Percentiles rank a stretch among this genome's conserved stretches.
Conservation (phyloP, 1,140 invertebrate species). For the Ctenoplectra terminalis region DNA sequence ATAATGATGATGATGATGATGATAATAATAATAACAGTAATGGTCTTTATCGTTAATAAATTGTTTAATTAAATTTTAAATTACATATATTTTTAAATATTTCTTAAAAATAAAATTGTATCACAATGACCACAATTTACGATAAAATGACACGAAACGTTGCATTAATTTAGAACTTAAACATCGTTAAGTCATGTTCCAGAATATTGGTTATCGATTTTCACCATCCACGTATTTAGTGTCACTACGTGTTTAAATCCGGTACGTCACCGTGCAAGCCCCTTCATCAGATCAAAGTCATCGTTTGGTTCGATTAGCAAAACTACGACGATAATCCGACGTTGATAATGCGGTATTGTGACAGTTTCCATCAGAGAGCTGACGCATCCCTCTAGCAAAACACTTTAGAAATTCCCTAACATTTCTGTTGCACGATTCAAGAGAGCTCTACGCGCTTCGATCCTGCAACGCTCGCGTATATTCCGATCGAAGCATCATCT, state of each 20-base stretch:
- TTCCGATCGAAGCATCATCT: slow-evolving; percentile 6
- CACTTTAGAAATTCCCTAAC: slow-evolving; percentile 4
- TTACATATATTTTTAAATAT: too few relatives aligned
- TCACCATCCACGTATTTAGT: background rate
- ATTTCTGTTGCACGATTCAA: background rate
- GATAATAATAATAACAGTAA: too few relatives aligned
- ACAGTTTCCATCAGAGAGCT: background rate
- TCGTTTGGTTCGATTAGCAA: slow-evolving; percentile 24
- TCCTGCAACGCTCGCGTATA: background rate
- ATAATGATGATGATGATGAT: too few relatives aligned
- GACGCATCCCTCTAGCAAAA: background rate
- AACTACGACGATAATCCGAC: slow-evolving; percentile 10
- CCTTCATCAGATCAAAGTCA: background rate
- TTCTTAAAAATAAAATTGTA: too few relatives aligned
- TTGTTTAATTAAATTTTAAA: too few relatives aligned
- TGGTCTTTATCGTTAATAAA: too few relatives aligned
- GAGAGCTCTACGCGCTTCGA: background rate
- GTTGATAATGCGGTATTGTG: slow-evolving; percentile 7
- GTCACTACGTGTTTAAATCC: background rate
- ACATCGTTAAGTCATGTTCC: background rate
- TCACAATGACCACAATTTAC: background rate
- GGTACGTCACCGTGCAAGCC: background rate
- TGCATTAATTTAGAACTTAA: too few relatives aligned
- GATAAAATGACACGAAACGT: background rate
- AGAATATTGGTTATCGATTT: background rate